A percentile compares a stretch with the other conserved stretches of the same genome.
Evolutionary conservation across 2,888 invertebrate species (phyloP).

Genomic region (Listrodromus nycthemerus): DNA sequence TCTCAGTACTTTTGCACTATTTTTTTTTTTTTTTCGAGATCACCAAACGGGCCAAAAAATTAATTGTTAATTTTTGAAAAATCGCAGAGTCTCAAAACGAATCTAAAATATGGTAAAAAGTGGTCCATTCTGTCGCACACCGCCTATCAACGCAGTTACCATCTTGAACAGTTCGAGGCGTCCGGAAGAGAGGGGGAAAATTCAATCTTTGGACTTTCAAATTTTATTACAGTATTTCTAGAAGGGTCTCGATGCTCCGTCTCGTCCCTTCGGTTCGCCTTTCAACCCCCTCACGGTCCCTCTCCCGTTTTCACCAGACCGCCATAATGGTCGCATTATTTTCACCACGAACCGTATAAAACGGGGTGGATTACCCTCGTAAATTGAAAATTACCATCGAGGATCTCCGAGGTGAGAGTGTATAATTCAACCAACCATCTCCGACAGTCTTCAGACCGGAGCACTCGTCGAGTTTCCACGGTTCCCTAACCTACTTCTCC

Average conservation of each 20-base stretch:
- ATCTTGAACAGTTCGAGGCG: not conserved
- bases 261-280: not conserved
- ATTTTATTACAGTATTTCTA: slow-evolving; percentile 3
- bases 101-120: too few relatives aligned
- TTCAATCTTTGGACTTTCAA: not conserved
- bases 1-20: too few relatives aligned
- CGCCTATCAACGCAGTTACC: too few relatives aligned
- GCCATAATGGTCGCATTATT: slow-evolving; percentile 26
- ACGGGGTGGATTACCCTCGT: slow-evolving; percentile 52
- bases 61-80: too few relatives aligned
- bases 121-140: too few relatives aligned
- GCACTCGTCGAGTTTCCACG: slow-evolving; percentile 66
- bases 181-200: not conserved
- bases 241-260: not conserved
- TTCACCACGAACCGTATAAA: slow-evolving; percentile 27
- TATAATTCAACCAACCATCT: slow-evolving; percentile 73
- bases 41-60: too few relatives aligned
- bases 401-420: slow-evolving; percentile 20
- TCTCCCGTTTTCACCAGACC: not conserved
- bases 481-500: too few relatives aligned
- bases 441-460: not conserved
- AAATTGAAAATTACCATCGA: slow-evolving; percentile 66
- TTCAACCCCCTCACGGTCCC: not conserved
- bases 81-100: too few relatives aligned
- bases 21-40: too few relatives aligned